Evolutionary conservation across 1,140 invertebrate species (phyloP).

Genomic region (Drosophila pachea): DNA sequence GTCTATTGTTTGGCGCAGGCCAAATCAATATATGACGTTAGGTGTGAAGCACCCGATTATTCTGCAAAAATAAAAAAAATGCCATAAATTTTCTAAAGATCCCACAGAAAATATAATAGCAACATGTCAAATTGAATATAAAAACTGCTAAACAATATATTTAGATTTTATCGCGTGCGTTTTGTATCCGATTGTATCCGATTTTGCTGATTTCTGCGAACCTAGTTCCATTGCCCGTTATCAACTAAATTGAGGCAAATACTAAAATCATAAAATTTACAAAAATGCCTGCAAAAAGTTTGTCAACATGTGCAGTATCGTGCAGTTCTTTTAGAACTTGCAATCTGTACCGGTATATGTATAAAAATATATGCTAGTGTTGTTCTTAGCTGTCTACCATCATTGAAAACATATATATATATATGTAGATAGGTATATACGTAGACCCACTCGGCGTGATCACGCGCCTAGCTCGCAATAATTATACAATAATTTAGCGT

Average conservation of each 20-base stretch:
- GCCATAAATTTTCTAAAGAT: constrained; percentile 45
- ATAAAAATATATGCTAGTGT: too few species aligned
- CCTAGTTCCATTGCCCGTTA: constrained; percentile 35
- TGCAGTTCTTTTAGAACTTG: too few species aligned
- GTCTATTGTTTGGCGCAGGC: constrained; percentile 53
- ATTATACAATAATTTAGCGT: constrained; percentile 76
- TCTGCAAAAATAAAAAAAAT: constrained; percentile 39
- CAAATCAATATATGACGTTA: constrained; percentile 22
- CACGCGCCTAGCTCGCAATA: constrained; percentile 63
- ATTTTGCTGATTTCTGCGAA: constrained; percentile 18
- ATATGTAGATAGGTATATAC: constrained; percentile 23
- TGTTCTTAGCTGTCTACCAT: neutral
- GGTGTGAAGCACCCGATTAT: constrained; percentile 48
- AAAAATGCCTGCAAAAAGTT: neutral
- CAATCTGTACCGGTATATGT: too few species aligned
- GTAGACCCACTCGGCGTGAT: constrained; percentile 56
- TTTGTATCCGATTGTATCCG: constrained; percentile 37
- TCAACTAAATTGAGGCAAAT: constrained; percentile 4
- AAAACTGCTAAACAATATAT: constrained; percentile 51
- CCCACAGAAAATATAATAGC: constrained; percentile 18
- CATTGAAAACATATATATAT: neutral
- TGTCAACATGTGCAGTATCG: too few species aligned
- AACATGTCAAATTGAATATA: constrained; percentile 21
- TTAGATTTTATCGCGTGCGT: constrained; percentile 54
- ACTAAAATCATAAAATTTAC: constrained; percentile 13